phyloP scores from a whole-genome alignment of 2,888 invertebrate genomes.

The Nymphalis c-album region DNA sequence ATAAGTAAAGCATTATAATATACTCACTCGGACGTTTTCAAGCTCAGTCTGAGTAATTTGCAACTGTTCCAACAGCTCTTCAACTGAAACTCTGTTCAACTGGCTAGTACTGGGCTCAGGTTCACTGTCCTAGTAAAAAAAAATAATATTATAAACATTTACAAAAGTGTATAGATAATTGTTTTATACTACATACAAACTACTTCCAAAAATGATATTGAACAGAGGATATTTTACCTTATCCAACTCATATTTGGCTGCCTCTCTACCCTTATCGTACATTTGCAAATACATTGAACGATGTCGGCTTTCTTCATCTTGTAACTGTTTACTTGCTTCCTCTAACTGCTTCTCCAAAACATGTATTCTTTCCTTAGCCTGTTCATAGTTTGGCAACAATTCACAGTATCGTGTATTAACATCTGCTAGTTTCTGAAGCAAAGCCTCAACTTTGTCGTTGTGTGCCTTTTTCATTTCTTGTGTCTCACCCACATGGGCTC shows the following conservation, averaged over 20 bases:
- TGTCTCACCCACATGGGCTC: conserved; percentile 82
- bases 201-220: background rate
- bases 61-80: conserved; percentile 90
- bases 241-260: conserved; percentile 87
- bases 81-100: conserved; percentile 87
- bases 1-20: conserved; percentile 4
- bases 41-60: conserved; percentile 92
- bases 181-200: too few species aligned
- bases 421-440: conserved; percentile 87
- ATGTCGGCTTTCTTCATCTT: conserved; percentile 87
- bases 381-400: conserved; percentile 87
- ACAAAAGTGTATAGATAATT: background rate
- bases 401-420: conserved; percentile 90
- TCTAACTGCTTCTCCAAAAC: conserved; percentile 87
- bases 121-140: conserved; percentile 62
- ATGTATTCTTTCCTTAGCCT: conserved; percentile 86
- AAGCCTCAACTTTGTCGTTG: conserved; percentile 89
- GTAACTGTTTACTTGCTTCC: conserved; percentile 84
- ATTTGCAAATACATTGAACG: conserved; percentile 90
- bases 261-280: conserved; percentile 91
- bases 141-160: background rate
- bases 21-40: conserved; percentile 91
- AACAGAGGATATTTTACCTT: conserved; percentile 74
- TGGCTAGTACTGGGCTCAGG: conserved; percentile 75
- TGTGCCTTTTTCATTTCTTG: conserved; percentile 89